A percentile compares a stretch with the other conserved stretches of the same genome.
Conservation (phyloP, 2,888 invertebrate genomes). For the Glaucopsyche alexis region DNA sequence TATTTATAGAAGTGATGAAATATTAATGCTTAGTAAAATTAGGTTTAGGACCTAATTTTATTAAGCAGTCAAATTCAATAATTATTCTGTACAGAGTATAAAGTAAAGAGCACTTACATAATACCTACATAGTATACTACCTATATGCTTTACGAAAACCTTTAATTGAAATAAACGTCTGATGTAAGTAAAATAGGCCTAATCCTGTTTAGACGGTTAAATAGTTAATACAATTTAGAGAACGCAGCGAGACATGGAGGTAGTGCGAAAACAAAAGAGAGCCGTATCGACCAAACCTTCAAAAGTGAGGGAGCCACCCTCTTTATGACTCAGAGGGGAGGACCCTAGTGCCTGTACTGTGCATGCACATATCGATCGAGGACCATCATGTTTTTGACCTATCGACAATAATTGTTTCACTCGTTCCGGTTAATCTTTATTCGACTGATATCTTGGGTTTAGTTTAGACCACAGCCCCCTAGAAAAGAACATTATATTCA, state of each 20-base stretch:
- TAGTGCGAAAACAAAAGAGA: constrained; percentile 77
- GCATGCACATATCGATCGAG: constrained; percentile 68
- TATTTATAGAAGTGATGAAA: no score
- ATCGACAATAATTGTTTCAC: constrained; percentile 36
- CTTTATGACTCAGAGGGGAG: constrained; percentile 79
- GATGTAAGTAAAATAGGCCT: background rate
- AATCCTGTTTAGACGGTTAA: constrained; percentile 30
- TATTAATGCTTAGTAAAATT: no score
- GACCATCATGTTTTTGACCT: constrained; percentile 43
- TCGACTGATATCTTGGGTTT: background rate
- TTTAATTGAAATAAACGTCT: background rate
- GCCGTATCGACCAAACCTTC: constrained; percentile 77
- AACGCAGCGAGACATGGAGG: constrained; percentile 42
- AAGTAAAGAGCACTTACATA: background rate
- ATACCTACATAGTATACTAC: background rate
- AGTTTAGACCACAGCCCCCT: background rate
- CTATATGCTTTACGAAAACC: background rate
- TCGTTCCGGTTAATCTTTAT: background rate
- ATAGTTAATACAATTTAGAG: constrained; percentile 35
- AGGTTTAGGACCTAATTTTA: no score
- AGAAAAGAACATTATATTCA: background rate
- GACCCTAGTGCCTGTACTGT: constrained; percentile 71
- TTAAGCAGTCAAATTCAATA: no score
- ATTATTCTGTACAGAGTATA: background rate
- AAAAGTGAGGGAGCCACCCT: constrained; percentile 75